Conservation (phyloP, 2,888 invertebrate species). For the Lycaena phlaeas region DNA sequence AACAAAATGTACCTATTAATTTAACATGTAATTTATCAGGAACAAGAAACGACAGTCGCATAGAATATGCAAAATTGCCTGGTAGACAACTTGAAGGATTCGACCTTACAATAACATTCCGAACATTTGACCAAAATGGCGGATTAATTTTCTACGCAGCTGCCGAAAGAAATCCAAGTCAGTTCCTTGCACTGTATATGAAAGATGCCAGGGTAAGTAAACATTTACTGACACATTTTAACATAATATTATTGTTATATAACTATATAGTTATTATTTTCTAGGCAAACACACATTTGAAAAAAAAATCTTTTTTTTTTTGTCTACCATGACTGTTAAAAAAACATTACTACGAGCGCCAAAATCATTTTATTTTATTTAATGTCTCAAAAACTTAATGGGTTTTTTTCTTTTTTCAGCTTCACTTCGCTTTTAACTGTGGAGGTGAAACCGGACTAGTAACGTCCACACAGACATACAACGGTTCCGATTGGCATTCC, state of each 20-base stretch:
- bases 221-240: no score
- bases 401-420: no score
- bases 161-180: conserved; percentile 71
- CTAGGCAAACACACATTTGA: no score
- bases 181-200: conserved; percentile 84
- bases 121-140: conserved; percentile 79
- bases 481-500: conserved; percentile 87
- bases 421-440: conserved; percentile 81
- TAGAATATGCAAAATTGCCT: conserved; percentile 78
- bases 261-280: no score
- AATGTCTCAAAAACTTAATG: no score
- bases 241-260: no score
- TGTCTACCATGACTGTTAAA: no score
- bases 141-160: conserved; percentile 90
- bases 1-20: no score
- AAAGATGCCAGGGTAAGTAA: conserved; percentile 77
- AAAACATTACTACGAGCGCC: no score
- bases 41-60: conserved; percentile 77
- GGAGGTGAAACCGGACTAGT: conserved; percentile 76
- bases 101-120: conserved; percentile 85
- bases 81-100: conserved; percentile 77
- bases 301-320: no score
- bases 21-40: no score
- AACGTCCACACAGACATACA: conserved; percentile 70
- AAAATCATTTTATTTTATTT: no score